Evolutionary conservation across 2,797 vertebrate genomes (phyloP).

Genomic region (Girardinus metallicus): DNA sequence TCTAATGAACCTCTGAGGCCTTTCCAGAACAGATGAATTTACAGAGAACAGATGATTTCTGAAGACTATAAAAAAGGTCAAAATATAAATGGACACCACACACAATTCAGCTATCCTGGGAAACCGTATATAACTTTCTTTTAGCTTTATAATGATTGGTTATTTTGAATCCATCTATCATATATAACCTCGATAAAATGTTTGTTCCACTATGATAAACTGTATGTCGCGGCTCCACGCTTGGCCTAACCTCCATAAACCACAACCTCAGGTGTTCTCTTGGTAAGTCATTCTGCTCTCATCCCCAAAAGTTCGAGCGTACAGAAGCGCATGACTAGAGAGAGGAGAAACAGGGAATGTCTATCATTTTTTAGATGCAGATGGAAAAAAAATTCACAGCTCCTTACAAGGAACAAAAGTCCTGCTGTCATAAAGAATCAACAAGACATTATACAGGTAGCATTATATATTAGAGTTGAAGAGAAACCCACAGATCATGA

Average conservation of each 20-base stretch:
- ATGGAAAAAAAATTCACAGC: slow-evolving; percentile 7
- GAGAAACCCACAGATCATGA: slow-evolving; percentile 16
- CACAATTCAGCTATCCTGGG: not conserved
- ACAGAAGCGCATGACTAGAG: slow-evolving; percentile 21
- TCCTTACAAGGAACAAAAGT: slow-evolving; percentile 16
- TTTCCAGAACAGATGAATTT: not conserved
- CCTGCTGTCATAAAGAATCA: slow-evolving; percentile 7
- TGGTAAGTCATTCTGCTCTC: slow-evolving; percentile 26
- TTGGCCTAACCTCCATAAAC: not conserved
- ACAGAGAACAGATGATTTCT: not conserved
- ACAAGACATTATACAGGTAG: slow-evolving; percentile 5
- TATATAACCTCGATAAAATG: not conserved
- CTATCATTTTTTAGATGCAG: slow-evolving; percentile 49
- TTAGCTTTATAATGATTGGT: not conserved
- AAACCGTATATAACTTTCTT: not conserved
- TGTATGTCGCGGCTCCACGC: not conserved
- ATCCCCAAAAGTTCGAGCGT: slow-evolving; percentile 12
- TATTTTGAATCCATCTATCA: not conserved
- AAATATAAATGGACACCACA: not conserved
- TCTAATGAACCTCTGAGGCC: not conserved
- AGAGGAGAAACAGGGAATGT: slow-evolving; percentile 36
- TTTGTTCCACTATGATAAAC: not conserved
- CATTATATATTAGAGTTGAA: slow-evolving; percentile 10
- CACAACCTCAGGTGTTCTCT: slow-evolving; percentile 1
- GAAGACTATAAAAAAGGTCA: not conserved